These are phyloP conservation scores for Paratrypauchen microcephalus DNA, from an alignment of 2,797 vertebrate species.

Conservation along the genomic window DNA sequence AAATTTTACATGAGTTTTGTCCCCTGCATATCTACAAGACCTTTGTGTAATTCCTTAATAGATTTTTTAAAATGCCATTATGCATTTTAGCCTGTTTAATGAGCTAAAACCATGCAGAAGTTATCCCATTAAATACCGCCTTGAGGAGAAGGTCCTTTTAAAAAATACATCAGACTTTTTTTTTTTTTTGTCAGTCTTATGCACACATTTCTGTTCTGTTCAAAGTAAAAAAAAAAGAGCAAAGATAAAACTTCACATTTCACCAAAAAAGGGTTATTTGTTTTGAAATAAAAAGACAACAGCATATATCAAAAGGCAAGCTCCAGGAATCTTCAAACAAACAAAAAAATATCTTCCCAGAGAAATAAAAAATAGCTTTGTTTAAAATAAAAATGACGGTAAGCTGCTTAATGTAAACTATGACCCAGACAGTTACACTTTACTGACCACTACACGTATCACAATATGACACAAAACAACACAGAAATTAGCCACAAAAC, in stretches of 20 bases:
- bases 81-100: background rate
- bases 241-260: slow-evolving; percentile 48
- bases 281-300: slow-evolving; percentile 42
- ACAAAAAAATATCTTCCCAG: slow-evolving; percentile 48
- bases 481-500: slow-evolving; percentile 44
- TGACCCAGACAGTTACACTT: slow-evolving; percentile 52
- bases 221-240: slow-evolving; percentile 36
- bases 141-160: background rate
- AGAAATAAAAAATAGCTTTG: slow-evolving; percentile 57
- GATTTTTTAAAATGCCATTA: background rate
- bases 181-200: slow-evolving; percentile 41
- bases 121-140: background rate
- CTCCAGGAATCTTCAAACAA: slow-evolving; percentile 35
- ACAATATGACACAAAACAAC: slow-evolving; percentile 57
- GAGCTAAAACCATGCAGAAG: background rate
- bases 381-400: slow-evolving; percentile 58
- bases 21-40: background rate
- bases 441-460: slow-evolving; percentile 58
- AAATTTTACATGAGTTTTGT: background rate
- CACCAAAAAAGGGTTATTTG: slow-evolving; percentile 39
- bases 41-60: background rate
- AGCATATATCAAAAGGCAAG: slow-evolving; percentile 42
- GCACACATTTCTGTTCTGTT: slow-evolving; percentile 33
- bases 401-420: slow-evolving; percentile 75
- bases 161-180: background rate